Base-by-base conservation (phyloP, 2,797 vertebrate species). In the Pyrocephalus nanus region DNA sequence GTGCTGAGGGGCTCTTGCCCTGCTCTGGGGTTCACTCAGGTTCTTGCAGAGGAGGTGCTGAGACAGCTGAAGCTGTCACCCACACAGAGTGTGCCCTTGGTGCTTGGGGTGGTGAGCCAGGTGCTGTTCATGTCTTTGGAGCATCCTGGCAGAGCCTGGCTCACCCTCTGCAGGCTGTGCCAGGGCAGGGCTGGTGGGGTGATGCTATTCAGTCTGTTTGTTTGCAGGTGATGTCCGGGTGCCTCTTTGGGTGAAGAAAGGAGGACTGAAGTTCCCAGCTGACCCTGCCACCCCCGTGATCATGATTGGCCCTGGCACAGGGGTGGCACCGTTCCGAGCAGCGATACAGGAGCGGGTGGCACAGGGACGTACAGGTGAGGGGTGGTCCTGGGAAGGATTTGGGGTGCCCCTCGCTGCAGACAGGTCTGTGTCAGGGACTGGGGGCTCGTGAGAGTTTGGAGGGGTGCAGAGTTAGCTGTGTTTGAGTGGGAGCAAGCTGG, bases 251-350 rank as follows among this genome's bases (percentile, higher is more conserved):
- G 98, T 99, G 85, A 99, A 98, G 96, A 98, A 98, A 61, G 99
- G 99, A 48, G 95, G 93, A 62, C 70, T 99, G 85, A 98, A 74
- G 93, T 99, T 99, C 91, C 99, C 99, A 1, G 54, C 86, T 40
- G 97, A 98, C 2, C 89, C 84, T 7, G 90, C 96, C 65, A 98
- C 94, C 4, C 98, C 99, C 0, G 97, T 98, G 81, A 97, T 99
- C 62, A 98, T 99, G 99, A 99, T 99, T 29, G 99, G 99, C 66
- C 99, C 99, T 3, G 99, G 99, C 73, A 99, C 99, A 0, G 99
- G 99, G 5, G 99, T 99, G 84, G 99, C 99, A 0, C 99, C 99
- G 12, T 99, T 99, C 97, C 98, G 99, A 94, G 98, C 99, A 1
- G 98, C 97, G 0, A 47, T 99, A 60, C 98, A 99, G 88, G 99